Conservation (phyloP, 37 sponge, comb jelly and placozoan species). For the Dysidea cf. avara region DNA sequence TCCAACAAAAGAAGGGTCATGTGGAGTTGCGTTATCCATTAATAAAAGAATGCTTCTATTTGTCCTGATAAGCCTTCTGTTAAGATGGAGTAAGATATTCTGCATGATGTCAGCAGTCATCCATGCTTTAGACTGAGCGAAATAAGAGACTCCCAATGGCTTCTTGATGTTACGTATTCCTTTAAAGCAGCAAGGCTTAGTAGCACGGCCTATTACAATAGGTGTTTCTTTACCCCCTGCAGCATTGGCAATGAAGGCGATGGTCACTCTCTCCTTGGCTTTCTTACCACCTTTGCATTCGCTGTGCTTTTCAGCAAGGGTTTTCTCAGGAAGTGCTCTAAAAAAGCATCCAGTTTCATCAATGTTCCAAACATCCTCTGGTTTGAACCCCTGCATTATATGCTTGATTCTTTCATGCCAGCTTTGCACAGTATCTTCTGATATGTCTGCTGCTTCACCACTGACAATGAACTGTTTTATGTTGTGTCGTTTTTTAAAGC, state of each 20-base stretch:
- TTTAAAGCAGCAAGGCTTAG: constrained; percentile 51
- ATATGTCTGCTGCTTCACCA: too few relatives aligned
- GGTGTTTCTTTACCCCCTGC: constrained; percentile 55
- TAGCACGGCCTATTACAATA: constrained; percentile 28
- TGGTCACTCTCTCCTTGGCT: constrained; percentile 55
- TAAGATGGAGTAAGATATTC: constrained; percentile 27
- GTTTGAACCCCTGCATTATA: too few relatives aligned
- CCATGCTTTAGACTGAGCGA: constrained; percentile 62
- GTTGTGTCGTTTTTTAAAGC: too few relatives aligned
- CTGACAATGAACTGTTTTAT: too few relatives aligned
- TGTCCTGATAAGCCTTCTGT: constrained; percentile 14
- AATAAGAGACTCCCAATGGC: constrained; percentile 28
- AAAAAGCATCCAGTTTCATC: constrained; percentile 49
- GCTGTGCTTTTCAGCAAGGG: constrained; percentile 50
- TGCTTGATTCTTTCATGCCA: too few relatives aligned
- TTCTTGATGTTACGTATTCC: constrained; percentile 15
- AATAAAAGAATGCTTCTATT: constrained; percentile 35
- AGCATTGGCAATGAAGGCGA: constrained; percentile 64
- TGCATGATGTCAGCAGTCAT: constrained; percentile 62
- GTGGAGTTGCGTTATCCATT: constrained; percentile 71
- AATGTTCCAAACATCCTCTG: too few relatives aligned
- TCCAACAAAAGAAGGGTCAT: too few relatives aligned
- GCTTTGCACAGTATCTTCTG: too few relatives aligned
- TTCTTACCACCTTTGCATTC: constrained; percentile 64
- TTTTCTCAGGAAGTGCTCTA: constrained; percentile 61